Base-by-base conservation (phyloP, 2,113 vertebrate species). In the Epinephelus lanceolatus region DNA sequence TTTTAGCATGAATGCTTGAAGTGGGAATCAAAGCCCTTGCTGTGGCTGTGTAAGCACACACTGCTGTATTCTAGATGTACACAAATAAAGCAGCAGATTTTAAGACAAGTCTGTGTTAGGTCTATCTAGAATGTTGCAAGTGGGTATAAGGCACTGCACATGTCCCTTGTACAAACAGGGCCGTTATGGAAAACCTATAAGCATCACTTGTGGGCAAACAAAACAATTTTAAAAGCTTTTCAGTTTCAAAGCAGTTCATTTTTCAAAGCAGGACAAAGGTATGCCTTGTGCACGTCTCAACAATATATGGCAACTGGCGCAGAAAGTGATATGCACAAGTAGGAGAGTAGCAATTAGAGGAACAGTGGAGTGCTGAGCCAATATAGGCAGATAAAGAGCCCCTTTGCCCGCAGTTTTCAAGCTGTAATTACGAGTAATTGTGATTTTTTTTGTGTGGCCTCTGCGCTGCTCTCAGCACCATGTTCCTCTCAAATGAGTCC, bases 401-500 rank as follows among this genome's bases (percentile, higher is more conserved):
- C 88, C 76, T 89, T 86, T 89, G 85, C 90, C 79, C 79, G 88
- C 85, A 83, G 80, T 91, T 88, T 90, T 89, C 84, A 90, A 88
- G 87, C 89, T 87, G 87, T 92, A 93, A 94, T 94, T 92, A 94
- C 83, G 91, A 91, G 80, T 92, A 94, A 94, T 94, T 94, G 93
- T 82, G 76, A 89, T 90, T 90, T 88, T 79, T 83, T 76, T 59
- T 84, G 80, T 86, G 80, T 86, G 83, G 80, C 88, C 85, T 86
- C 81, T 78, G 79, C 87, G 82, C 90, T 90, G 90, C 83, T 86
- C 84, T 91, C 86, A 92, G 90, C 88, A 84, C 75, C 60, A 60
- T 30, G 59, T 86, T 83, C 85, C 87, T 86, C 83, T 92, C 79
- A 93, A 92, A 94, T 90, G 91, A 94, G 92, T 89, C 92, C 88